Evolutionary conservation across 2,888 invertebrate genomes (phyloP).

Genomic region (Ernsta delagoae): DNA sequence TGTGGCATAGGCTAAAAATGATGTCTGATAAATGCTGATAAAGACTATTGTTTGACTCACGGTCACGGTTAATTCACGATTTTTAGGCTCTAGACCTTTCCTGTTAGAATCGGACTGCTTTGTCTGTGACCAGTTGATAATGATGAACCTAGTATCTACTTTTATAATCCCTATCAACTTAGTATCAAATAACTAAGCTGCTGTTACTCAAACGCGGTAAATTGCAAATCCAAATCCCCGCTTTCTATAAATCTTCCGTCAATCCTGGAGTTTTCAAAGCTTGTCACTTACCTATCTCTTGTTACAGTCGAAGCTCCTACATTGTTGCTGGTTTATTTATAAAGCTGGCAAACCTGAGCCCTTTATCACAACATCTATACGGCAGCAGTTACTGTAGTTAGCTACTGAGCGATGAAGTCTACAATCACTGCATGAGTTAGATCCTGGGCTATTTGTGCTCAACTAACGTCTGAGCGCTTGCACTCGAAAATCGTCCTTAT

Average conservation of each 20-base stretch:
- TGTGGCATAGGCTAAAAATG: too few relatives aligned
- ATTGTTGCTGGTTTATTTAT: slow-evolving; percentile 32
- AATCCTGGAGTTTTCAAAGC: neutral
- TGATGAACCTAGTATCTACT: too few relatives aligned
- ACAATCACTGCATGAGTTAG: slow-evolving; percentile 49
- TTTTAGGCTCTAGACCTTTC: too few relatives aligned
- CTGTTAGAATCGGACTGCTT: too few relatives aligned
- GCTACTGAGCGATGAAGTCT: slow-evolving; percentile 48
- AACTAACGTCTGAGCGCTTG: slow-evolving; percentile 34
- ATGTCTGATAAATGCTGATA: too few relatives aligned
- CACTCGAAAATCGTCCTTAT: slow-evolving; percentile 33
- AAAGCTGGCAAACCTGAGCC: slow-evolving; percentile 21
- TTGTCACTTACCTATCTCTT: neutral
- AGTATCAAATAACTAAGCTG: too few relatives aligned
- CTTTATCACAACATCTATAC: slow-evolving; percentile 42
- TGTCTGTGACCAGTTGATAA: too few relatives aligned
- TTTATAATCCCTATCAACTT: too few relatives aligned
- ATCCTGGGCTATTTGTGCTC: slow-evolving; percentile 44
- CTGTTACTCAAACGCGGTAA: too few relatives aligned
- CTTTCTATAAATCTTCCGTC: neutral
- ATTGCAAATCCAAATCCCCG: neutral
- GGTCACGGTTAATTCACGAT: too few relatives aligned
- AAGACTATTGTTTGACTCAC: too few relatives aligned
- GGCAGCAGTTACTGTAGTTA: slow-evolving; percentile 44
- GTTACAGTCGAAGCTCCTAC: slow-evolving; percentile 19